These are phyloP conservation scores for Crepidodera aurea DNA, from an alignment of 2,888 invertebrate genomes.

Conservation along the genomic window DNA sequence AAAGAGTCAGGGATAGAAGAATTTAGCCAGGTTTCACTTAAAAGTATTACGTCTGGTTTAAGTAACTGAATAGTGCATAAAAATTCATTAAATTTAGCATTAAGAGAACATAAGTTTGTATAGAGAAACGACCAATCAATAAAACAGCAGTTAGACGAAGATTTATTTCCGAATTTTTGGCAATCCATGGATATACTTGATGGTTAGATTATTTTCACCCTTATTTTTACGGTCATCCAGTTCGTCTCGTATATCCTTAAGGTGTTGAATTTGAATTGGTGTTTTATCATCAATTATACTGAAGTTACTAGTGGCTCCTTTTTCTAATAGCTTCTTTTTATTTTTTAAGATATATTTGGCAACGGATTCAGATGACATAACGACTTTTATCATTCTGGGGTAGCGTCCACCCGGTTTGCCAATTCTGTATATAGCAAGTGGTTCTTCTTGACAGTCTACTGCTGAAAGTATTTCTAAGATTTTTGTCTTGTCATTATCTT, in stretches of 20 bases:
- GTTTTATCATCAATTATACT: neutral
- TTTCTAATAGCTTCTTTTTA: constrained; percentile 6
- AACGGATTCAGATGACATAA: constrained; percentile 1
- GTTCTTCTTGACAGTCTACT: neutral
- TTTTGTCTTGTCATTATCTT: neutral
- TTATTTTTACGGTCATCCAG: neutral
- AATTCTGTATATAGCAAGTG: neutral
- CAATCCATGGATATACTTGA: no score
- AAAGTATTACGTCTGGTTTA: no score
- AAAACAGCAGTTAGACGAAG: no score
- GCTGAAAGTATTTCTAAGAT: neutral
- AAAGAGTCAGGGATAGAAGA: no score
- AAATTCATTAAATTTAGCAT: no score
- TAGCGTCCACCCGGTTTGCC: neutral
- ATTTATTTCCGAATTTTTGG: no score
- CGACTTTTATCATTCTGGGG: neutral
- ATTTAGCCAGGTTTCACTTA: no score
- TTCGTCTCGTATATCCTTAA: neutral
- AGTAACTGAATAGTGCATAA: no score
- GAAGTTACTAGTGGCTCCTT: neutral
- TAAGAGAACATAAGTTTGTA: no score
- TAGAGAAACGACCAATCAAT: no score
- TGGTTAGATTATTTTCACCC: neutral
- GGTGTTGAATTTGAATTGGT: neutral
- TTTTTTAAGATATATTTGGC: constrained; percentile 5